A percentile compares a stretch with the other conserved stretches of the same genome.
These are phyloP conservation scores for Sisyra terminalis DNA, from an alignment of 2,888 invertebrate genomes.

Conservation along the genomic window DNA sequence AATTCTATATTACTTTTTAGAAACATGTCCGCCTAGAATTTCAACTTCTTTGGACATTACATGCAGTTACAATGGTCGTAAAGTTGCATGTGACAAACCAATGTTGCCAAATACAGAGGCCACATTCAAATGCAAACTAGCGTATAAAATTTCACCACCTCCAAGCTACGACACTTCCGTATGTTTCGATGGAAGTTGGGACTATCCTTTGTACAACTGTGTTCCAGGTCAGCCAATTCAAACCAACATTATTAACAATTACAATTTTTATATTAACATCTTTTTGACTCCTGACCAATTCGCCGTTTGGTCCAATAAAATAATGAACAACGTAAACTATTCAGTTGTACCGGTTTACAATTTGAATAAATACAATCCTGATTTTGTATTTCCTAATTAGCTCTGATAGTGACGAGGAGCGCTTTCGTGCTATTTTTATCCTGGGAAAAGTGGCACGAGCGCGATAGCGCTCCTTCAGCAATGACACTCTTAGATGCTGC, in stretches of 20 bases:
- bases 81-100: background rate
- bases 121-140: background rate
- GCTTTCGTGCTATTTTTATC: too few species aligned
- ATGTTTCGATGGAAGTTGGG: constrained; percentile 10
- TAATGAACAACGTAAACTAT: background rate
- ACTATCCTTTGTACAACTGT: constrained; percentile 7
- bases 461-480: too few species aligned
- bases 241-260: background rate
- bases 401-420: too few species aligned
- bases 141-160: background rate
- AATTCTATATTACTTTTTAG: too few species aligned
- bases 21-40: background rate
- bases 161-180: background rate
- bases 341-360: background rate
- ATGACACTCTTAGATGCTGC: too few species aligned
- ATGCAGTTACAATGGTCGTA: background rate
- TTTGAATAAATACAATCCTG: background rate
- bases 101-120: background rate
- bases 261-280: background rate
- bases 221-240: constrained; percentile 9
- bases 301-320: too few species aligned
- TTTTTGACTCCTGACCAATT: background rate
- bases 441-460: too few species aligned
- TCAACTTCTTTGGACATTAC: background rate
- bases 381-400: too few species aligned